Conservation (phyloP, 2,797 vertebrate species). For the Oreortyx pictus region DNA sequence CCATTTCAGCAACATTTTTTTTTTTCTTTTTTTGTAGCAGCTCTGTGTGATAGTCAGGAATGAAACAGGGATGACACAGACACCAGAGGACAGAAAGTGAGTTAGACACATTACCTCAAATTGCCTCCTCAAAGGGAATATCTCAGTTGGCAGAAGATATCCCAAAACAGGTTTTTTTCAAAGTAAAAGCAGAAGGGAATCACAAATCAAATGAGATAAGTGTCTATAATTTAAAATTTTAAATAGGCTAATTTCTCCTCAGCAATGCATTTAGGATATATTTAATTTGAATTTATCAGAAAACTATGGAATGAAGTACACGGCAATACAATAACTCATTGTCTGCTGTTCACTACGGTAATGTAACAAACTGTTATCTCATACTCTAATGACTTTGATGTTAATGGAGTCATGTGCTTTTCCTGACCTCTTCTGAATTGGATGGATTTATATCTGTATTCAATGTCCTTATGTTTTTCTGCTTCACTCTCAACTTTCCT, state of each 20-base stretch:
- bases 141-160: conserved; percentile 35
- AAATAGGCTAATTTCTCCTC: conserved; percentile 30
- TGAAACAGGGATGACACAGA: neutral
- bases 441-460: conserved; percentile 1
- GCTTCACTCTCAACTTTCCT: conserved; percentile 24
- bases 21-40: neutral
- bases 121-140: conserved; percentile 39
- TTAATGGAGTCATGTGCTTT: conserved; percentile 46
- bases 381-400: conserved; percentile 61
- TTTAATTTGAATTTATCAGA: conserved; percentile 64
- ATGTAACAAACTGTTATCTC: conserved; percentile 67
- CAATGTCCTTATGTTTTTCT: conserved; percentile 28
- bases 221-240: conserved; percentile 23
- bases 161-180: neutral
- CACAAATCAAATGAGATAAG: conserved; percentile 41
- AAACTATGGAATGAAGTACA: conserved; percentile 42
- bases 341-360: conserved; percentile 45
- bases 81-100: neutral
- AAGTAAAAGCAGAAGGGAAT: conserved; percentile 44
- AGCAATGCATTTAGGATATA: conserved; percentile 8
- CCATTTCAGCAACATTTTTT: neutral
- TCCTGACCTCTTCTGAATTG: conserved; percentile 60
- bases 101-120: neutral
- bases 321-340: conserved; percentile 41
- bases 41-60: neutral